These are phyloP conservation scores for Ferdinandea cuprea DNA, from an alignment of 2,888 invertebrate species.

Conservation along the genomic window DNA sequence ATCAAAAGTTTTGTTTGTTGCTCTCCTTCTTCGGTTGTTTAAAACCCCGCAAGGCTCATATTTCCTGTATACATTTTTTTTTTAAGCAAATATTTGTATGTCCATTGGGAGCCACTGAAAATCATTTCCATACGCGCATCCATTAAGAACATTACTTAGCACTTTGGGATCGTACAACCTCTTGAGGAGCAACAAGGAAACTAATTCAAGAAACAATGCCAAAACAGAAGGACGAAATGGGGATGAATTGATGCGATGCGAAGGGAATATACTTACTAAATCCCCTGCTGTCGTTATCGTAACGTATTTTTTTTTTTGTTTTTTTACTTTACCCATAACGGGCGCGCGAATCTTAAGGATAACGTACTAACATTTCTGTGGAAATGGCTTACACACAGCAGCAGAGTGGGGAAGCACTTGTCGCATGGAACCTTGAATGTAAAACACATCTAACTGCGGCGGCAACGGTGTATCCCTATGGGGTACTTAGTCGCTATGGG, in stretches of 20 bases:
- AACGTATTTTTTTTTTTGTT: conserved; percentile 53
- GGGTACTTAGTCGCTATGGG: conserved; percentile 62
- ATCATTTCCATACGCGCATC: conserved; percentile 74
- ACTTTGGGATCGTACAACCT: conserved; percentile 66
- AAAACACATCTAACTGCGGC: conserved; percentile 44
- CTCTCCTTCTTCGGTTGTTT: background rate
- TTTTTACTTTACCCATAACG: conserved; percentile 21
- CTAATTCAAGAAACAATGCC: conserved; percentile 65
- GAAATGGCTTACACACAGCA: background rate
- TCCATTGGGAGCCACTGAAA: conserved; percentile 67
- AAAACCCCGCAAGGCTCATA: conserved; percentile 28
- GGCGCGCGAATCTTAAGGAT: conserved; percentile 66
- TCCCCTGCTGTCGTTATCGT: conserved; percentile 72
- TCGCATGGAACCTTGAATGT: conserved; percentile 63
- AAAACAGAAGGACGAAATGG: conserved; percentile 47
- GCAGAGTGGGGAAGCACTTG: conserved; percentile 39
- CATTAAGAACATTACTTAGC: conserved; percentile 75
- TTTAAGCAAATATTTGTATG: conserved; percentile 46
- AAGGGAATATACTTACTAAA: conserved; percentile 59
- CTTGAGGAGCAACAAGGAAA: conserved; percentile 58
- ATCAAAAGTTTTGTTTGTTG: background rate
- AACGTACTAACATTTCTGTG: conserved; percentile 55
- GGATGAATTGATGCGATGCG: conserved; percentile 60
- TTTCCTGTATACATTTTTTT: conserved; percentile 2
- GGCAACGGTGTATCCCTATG: conserved; percentile 41